phyloP scores from a whole-genome alignment of 2,113 vertebrate genomes.

The Verasper variegatus region DNA sequence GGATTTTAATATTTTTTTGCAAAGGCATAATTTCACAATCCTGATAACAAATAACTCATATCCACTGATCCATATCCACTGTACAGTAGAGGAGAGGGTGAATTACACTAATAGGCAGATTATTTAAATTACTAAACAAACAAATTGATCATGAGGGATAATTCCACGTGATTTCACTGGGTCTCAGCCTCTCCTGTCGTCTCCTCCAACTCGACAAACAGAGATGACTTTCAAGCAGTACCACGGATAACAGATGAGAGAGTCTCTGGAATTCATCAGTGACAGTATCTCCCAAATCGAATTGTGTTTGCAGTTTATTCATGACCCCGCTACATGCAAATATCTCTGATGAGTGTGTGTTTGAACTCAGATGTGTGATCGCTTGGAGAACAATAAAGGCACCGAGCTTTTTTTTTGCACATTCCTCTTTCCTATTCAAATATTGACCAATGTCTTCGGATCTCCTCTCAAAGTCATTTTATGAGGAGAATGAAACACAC shows the following conservation, averaged over 20 bases:
- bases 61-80: not conserved
- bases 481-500: constrained; percentile 12
- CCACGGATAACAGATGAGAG: constrained; percentile 8
- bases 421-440: not conserved
- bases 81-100: constrained; percentile 6
- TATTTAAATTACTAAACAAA: constrained; percentile 37
- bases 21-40: not conserved
- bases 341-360: not conserved
- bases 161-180: constrained; percentile 40
- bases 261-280: constrained; percentile 5
- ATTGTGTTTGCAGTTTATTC: constrained; percentile 32
- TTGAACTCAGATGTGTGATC: not conserved
- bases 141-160: constrained; percentile 12
- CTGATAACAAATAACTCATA: constrained; percentile 15
- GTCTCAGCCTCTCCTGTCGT: not conserved
- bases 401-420: not conserved
- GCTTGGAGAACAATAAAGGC: not conserved
- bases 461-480: not conserved
- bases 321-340: constrained; percentile 1
- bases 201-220: not conserved
- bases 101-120: constrained; percentile 14
- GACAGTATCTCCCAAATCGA: constrained; percentile 8
- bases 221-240: constrained; percentile 11
- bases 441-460: too few species aligned
- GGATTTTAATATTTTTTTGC: constrained; percentile 12